phyloP scores from a whole-genome alignment of 64 coral and sea anemone species.

The Porites lutea region DNA sequence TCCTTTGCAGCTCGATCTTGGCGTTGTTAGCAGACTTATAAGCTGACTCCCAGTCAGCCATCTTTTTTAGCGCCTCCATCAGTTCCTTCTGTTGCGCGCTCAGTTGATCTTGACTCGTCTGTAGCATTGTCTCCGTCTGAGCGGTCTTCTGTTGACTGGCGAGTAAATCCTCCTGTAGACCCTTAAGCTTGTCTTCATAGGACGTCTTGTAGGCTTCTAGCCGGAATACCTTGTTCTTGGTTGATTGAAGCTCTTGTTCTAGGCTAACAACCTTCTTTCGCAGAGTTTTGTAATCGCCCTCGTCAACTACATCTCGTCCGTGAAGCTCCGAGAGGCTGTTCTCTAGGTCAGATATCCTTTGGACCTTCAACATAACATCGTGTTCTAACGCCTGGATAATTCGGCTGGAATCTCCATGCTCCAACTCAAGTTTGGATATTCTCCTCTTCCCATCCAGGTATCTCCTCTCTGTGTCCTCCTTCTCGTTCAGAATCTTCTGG shows the following conservation, averaged over 20 bases:
- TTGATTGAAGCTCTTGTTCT: constrained; percentile 88
- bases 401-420: constrained; percentile 80
- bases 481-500: constrained; percentile 79
- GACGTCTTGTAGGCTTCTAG: constrained; percentile 96
- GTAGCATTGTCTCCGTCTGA: constrained; percentile 77
- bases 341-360: constrained; percentile 84
- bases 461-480: constrained; percentile 81
- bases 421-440: constrained; percentile 79
- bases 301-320: constrained; percentile 88
- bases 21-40: constrained; percentile 77
- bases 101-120: constrained; percentile 81
- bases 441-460: constrained; percentile 69
- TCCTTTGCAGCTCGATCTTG: constrained; percentile 86
- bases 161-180: constrained; percentile 82
- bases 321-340: constrained; percentile 81
- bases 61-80: constrained; percentile 90
- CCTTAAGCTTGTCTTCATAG: constrained; percentile 95
- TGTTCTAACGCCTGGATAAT: constrained; percentile 79
- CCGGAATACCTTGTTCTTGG: constrained; percentile 89
- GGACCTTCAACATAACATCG: constrained; percentile 74
- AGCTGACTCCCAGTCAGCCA: constrained; percentile 84
- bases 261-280: constrained; percentile 85
- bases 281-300: constrained; percentile 79
- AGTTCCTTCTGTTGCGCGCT: constrained; percentile 87
- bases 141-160: constrained; percentile 87